Evolutionary conservation across 2,797 vertebrate genomes (phyloP), one percentile per base, ranked within the genome.

Genomic region (Salmo trutta): DNA sequence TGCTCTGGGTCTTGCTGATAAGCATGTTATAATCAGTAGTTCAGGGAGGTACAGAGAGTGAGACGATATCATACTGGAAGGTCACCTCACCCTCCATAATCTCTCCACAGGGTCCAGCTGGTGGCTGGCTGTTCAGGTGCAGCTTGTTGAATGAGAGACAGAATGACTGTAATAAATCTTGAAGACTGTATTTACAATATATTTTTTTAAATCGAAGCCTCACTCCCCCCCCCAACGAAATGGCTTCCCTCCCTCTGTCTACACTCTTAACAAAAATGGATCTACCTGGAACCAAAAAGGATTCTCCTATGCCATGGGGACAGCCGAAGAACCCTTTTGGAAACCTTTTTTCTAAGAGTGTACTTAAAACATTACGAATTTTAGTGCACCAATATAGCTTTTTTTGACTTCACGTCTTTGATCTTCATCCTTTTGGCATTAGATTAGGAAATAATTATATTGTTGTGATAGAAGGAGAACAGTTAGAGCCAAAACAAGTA

Each of bases 21-120:
- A 88, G 77, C 59, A 15, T 74, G 83, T 79, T 87, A 85, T 88
- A 82, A 91, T 90, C 85, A 84, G 76, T 80, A 77, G 83, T 87
- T 89, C 77, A 83, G 85, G 79, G 77, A 73, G 79, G 67, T 73
- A 73, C 47, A 78, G 82, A 71, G 82, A 24, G 70, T 74, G 71
- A 69, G 82, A 80, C 76, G 83, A 88, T 77, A 83, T 87, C 74
- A 78, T 83, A 79, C 84, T 83, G 75, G 14, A 5, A 1, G 79
- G 79, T 90, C 81, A 84, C 54, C 77, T 83, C 82, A 89, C 79
- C 83, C 82, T 66, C 70, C 21, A 31, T 85, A 84, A 92, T 82
- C 82, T 71, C 64, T 73, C 19, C 56, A 21, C 75, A 75, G 74
- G 52, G 81, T 71, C 51, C 53, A 79, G 78, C 78, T 68, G 31